These are phyloP conservation scores for Erebia palarica DNA, from an alignment of 2,888 invertebrate species.

Conservation along the genomic window DNA sequence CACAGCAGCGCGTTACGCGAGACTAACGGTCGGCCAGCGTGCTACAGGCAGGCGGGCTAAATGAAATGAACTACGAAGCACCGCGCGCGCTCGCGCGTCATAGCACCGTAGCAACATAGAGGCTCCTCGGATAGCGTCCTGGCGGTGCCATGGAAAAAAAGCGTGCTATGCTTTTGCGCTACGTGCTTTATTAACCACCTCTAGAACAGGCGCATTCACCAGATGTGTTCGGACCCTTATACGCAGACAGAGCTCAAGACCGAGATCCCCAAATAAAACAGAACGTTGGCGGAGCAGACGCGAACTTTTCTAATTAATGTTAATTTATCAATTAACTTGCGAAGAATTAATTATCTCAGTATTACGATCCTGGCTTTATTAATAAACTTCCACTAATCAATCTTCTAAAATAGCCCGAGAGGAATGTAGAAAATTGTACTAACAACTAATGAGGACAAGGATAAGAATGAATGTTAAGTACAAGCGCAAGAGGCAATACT, in stretches of 20 bases:
- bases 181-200: too few relatives aligned
- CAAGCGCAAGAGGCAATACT: too few relatives aligned
- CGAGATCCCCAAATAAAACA: conserved; percentile 45
- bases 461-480: background rate
- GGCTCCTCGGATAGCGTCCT: too few relatives aligned
- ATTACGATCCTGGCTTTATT: conserved; percentile 77
- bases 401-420: conserved; percentile 52
- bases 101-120: too few relatives aligned
- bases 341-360: conserved; percentile 79
- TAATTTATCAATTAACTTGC: conserved; percentile 79
- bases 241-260: conserved; percentile 31
- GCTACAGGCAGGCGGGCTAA: too few relatives aligned
- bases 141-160: too few relatives aligned
- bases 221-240: background rate
- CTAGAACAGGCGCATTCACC: too few relatives aligned
- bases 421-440: conserved; percentile 26
- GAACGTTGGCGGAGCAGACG: conserved; percentile 49
- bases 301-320: conserved; percentile 79
- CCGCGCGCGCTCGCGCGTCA: too few relatives aligned
- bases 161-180: too few relatives aligned
- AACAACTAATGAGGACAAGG: conserved; percentile 16
- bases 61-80: too few relatives aligned
- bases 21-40: too few relatives aligned
- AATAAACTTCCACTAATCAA: conserved; percentile 79
- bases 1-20: too few relatives aligned